Evolutionary conservation across 2,888 invertebrate genomes (phyloP), one percentile per base, ranked within the genome.

Genomic region (Lottia gigantea): DNA sequence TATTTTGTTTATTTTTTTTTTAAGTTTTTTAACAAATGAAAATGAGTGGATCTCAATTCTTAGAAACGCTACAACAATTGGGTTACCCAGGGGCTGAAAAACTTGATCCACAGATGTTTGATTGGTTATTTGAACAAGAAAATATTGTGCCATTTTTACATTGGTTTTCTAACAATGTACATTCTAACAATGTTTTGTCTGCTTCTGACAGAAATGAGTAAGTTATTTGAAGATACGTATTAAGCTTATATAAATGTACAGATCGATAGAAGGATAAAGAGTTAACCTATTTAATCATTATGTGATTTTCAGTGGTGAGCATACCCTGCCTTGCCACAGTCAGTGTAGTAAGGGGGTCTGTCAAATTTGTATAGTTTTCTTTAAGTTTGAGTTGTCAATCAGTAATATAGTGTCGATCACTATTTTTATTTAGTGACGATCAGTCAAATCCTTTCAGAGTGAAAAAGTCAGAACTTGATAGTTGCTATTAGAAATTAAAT

Each of bases 71-170:
- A 19, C 68, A 73, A 23, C 75, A 78, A 26, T 70, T 86, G 65
- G 82, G 79, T 12, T 86, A 82, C 71, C 85, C 84, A 2, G 78
- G 77, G 25, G 81, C 80, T 11, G 76, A 76, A 2, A 67, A 71
- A 11, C 75, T 86, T 25, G 83, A 82, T 72, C 76, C 80, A 1
- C 77, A 78, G 62, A 75, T 75, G 25, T 73, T 84, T 46, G 84
- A 85, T 62, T 83, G 85, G 83, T 81, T 82, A 71, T 84, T 83
- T 80, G 84, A 83, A 74, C 74, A 78, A 74, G 81, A 80, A 11
- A 74, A 77, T 0, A 71, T 81, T n/a, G 46, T 76, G 11, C 80
- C 83, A 7, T 82, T 85, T 72, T 66, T 85, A 12, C 73, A 81
- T 15, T 85, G 85, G 85, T 82, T 85, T 68, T 83, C 83, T 73